These are phyloP conservation scores for Nomada fucata DNA, from an alignment of 2,888 invertebrate species.

Conservation along the genomic window DNA sequence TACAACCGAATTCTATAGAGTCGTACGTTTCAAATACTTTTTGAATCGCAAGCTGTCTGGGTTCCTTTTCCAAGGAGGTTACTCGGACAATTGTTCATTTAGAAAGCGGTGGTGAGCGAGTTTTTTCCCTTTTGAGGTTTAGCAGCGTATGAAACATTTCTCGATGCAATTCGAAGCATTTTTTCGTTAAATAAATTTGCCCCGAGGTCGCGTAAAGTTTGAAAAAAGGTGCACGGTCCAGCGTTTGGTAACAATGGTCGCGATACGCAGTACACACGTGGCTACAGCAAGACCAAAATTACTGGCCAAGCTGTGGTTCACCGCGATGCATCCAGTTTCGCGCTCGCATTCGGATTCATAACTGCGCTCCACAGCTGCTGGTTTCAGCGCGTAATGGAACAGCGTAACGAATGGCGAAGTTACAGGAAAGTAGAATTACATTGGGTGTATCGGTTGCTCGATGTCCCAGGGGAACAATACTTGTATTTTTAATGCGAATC, in stretches of 20 bases:
- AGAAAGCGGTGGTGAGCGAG: no score
- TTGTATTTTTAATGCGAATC: conserved; percentile 54
- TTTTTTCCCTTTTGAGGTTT: no score
- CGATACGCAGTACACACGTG: conserved; percentile 19
- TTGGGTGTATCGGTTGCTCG: background rate
- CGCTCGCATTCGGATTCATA: conserved; percentile 56
- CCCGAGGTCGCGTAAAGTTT: no score
- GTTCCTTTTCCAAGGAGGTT: no score
- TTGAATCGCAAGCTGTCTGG: no score
- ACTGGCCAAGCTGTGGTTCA: conserved; percentile 51
- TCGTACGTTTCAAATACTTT: no score
- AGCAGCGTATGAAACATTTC: background rate
- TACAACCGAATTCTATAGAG: no score
- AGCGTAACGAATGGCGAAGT: conserved; percentile 38
- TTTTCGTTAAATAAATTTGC: no score
- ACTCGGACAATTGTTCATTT: no score
- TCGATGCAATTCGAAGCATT: background rate
- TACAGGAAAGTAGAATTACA: conserved; percentile 33
- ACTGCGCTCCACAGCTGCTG: conserved; percentile 29
- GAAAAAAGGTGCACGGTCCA: conserved; percentile 17
- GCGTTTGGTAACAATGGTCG: conserved; percentile 27
- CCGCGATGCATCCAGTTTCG: conserved; percentile 53
- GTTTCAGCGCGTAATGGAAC: conserved; percentile 21
- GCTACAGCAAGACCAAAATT: conserved; percentile 51
- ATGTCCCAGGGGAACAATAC: conserved; percentile 18